A percentile compares a stretch with the other conserved stretches of the same genome.
phyloP scores from a whole-genome alignment of 2,888 invertebrate species.

The Dryocosmus kuriphilus region DNA sequence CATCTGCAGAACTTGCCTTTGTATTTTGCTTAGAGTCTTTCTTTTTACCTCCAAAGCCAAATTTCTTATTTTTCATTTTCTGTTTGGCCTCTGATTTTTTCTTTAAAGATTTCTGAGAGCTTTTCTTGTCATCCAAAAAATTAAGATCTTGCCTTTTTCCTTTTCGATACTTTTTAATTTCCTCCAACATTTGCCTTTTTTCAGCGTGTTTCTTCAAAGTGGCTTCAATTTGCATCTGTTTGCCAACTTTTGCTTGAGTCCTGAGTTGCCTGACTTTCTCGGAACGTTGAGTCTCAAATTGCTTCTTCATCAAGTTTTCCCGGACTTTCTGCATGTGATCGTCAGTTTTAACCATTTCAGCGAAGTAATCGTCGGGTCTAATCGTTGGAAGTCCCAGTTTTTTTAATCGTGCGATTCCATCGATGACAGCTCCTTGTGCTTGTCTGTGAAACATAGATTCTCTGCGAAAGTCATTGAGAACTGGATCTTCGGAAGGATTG shows the following conservation, averaged over 20 bases:
- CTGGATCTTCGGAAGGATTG: constrained; percentile 85
- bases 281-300: constrained; percentile 90
- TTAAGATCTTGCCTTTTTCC: constrained; percentile 89
- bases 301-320: constrained; percentile 89
- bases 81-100: constrained; percentile 79
- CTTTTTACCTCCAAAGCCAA: constrained; percentile 97
- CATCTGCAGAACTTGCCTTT: constrained; percentile 86
- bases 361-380: constrained; percentile 97
- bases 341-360: constrained; percentile 99
- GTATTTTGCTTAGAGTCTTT: constrained; percentile 93
- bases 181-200: constrained; percentile 93
- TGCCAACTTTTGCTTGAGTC: constrained; percentile 94
- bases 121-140: constrained; percentile 85
- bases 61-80: constrained; percentile 89
- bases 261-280: constrained; percentile 94
- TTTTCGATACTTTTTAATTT: constrained; percentile 95
- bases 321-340: constrained; percentile 98
- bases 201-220: constrained; percentile 92
- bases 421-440: constrained; percentile 91
- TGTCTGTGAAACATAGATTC: constrained; percentile 93
- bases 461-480: constrained; percentile 93
- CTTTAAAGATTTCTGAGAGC: constrained; percentile 64
- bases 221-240: constrained; percentile 91
- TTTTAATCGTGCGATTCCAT: constrained; percentile 88
- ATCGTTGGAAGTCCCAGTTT: constrained; percentile 87